phyloP scores from a whole-genome alignment of 2,113 vertebrate species.

The Mustelus asterias region DNA sequence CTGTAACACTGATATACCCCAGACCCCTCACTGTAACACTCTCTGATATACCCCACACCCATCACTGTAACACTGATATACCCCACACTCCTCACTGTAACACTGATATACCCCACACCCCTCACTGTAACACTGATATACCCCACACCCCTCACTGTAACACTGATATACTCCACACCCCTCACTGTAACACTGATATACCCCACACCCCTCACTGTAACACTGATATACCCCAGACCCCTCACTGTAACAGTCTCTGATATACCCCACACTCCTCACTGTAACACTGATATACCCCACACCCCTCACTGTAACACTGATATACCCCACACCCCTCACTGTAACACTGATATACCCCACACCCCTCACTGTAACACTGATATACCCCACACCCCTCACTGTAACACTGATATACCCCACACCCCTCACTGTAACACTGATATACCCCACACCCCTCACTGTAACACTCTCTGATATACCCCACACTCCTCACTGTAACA shows the following conservation, averaged over 20 bases:
- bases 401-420: neutral
- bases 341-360: neutral
- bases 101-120: neutral
- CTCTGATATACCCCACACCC: neutral
- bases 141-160: neutral
- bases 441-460: neutral
- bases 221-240: neutral
- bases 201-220: neutral
- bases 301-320: neutral
- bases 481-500: neutral
- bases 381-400: neutral
- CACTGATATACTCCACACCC: neutral
- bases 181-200: neutral
- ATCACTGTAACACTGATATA: neutral
- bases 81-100: neutral
- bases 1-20: neutral
- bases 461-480: neutral
- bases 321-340: neutral
- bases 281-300: neutral
- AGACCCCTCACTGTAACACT: neutral
- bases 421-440: neutral
- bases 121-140: neutral
- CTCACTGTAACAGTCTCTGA: neutral
- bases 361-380: neutral
- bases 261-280: neutral